Conservation (phyloP, 2,113 vertebrate genomes). For the Corythornis vintsioides region DNA sequence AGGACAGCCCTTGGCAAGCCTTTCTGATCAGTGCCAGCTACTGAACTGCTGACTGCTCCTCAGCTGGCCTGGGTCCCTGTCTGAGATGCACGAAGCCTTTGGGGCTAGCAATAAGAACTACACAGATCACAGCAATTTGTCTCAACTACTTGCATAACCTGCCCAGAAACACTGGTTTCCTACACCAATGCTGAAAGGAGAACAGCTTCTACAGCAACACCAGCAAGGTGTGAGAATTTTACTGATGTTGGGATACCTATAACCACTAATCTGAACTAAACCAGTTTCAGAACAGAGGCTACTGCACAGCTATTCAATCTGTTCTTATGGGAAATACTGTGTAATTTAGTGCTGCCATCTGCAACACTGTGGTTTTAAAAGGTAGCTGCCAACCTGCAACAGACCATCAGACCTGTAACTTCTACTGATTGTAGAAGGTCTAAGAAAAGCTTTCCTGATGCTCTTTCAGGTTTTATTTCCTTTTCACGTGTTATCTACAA, state of each 20-base stretch:
- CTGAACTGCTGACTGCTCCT: background rate
- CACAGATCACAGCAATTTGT: background rate
- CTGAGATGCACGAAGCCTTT: background rate
- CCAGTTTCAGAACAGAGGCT: background rate
- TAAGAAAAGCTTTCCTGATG: conserved; percentile 57
- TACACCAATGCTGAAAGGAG: background rate
- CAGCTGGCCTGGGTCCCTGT: background rate
- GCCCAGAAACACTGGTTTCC: background rate
- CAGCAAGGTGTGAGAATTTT: background rate
- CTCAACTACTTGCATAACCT: background rate
- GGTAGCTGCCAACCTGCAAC: background rate
- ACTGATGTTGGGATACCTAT: background rate
- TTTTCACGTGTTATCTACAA: conserved; percentile 69
- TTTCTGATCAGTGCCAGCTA: background rate
- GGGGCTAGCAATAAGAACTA: background rate
- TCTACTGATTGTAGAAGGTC: background rate
- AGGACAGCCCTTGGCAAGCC: background rate
- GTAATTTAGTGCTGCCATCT: background rate
- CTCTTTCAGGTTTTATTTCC: conserved; percentile 70
- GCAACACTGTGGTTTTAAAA: background rate
- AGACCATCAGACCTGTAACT: background rate
- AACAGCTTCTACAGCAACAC: background rate
- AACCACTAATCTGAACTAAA: background rate
- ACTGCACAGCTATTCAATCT: background rate
- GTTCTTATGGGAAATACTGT: background rate